phyloP scores from a whole-genome alignment of 2,888 invertebrate species.

The Xestia rhomboidea region DNA sequence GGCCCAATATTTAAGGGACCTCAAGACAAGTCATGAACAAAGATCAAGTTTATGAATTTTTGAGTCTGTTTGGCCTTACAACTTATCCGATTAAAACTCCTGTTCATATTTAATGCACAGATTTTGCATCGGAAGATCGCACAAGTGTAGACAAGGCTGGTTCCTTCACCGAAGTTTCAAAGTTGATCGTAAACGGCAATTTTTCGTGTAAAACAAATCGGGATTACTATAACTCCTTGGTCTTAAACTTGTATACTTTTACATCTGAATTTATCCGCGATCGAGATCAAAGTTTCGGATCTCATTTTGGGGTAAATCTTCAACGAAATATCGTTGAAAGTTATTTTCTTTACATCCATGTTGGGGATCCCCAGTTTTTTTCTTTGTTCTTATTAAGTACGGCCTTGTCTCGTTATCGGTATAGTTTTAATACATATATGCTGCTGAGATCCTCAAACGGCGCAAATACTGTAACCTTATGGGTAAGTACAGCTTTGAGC shows the following conservation, averaged over 20 bases:
- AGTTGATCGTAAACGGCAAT: slow-evolving; percentile 43
- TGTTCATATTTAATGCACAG: slow-evolving; percentile 54
- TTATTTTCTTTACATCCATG: slow-evolving; percentile 3
- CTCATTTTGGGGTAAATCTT: slow-evolving; percentile 41
- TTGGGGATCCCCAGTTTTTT: not conserved
- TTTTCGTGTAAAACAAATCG: slow-evolving; percentile 52
- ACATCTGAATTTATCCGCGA: slow-evolving; percentile 26
- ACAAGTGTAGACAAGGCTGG: not conserved
- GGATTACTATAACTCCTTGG: slow-evolving; percentile 39
- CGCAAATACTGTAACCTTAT: too few species aligned
- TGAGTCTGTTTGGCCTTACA: slow-evolving; percentile 22
- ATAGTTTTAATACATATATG: too few species aligned
- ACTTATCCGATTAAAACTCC: slow-evolving; percentile 46
- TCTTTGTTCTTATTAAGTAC: not conserved
- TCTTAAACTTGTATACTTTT: slow-evolving; percentile 25
- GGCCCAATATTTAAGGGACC: slow-evolving; percentile 5
- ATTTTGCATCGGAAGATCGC: slow-evolving; percentile 34
- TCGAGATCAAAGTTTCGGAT: slow-evolving; percentile 43
- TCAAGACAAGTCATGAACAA: slow-evolving; percentile 15
- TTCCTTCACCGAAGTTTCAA: slow-evolving; percentile 25
- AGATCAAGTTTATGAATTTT: slow-evolving; percentile 34
- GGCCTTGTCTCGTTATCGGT: not conserved
- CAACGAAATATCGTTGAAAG: slow-evolving; percentile 21
- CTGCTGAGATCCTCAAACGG: too few species aligned
- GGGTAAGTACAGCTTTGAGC: too few species aligned